These are phyloP conservation scores for Myathropa florea DNA, from an alignment of 2,888 invertebrate genomes.

Conservation along the genomic window DNA sequence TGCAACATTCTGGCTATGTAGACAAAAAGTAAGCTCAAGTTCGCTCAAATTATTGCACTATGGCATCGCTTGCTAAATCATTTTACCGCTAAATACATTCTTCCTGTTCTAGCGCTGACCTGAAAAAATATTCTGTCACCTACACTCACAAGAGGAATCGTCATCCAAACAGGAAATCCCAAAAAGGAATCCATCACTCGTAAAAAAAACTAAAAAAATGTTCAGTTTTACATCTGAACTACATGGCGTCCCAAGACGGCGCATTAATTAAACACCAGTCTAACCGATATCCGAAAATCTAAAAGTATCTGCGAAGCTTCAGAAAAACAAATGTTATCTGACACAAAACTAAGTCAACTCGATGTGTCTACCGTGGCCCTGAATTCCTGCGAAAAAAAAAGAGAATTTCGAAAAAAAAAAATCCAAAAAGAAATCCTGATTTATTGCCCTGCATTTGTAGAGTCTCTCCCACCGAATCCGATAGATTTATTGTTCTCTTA, in stretches of 20 bases:
- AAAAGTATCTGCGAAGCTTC: conserved; percentile 27
- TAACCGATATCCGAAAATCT: not conserved
- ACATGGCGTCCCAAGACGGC: conserved; percentile 11
- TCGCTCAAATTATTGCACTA: too few relatives aligned
- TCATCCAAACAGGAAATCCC: not conserved
- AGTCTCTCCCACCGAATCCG: conserved; percentile 1
- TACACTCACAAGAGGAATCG: not conserved
- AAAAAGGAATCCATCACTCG: conserved; percentile 17
- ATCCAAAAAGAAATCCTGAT: conserved; percentile 37
- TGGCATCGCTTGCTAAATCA: too few relatives aligned
- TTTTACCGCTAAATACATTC: too few relatives aligned
- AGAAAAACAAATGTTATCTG: conserved; percentile 47
- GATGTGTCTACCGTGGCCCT: conserved; percentile 33
- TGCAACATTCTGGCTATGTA: too few relatives aligned
- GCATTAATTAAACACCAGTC: conserved; percentile 15
- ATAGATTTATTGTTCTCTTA: conserved; percentile 50
- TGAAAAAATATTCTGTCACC: not conserved
- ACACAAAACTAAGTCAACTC: conserved; percentile 38
- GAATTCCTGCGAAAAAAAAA: conserved; percentile 11
- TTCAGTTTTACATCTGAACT: conserved; percentile 5
- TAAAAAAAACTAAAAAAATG: not conserved
- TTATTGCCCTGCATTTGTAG: conserved; percentile 46
- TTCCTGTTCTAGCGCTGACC: not conserved
- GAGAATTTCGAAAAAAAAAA: not conserved
- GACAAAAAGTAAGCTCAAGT: too few relatives aligned